These are phyloP conservation scores for Hippolais icterina DNA, from an alignment of 2,113 vertebrate species.

Conservation along the genomic window DNA sequence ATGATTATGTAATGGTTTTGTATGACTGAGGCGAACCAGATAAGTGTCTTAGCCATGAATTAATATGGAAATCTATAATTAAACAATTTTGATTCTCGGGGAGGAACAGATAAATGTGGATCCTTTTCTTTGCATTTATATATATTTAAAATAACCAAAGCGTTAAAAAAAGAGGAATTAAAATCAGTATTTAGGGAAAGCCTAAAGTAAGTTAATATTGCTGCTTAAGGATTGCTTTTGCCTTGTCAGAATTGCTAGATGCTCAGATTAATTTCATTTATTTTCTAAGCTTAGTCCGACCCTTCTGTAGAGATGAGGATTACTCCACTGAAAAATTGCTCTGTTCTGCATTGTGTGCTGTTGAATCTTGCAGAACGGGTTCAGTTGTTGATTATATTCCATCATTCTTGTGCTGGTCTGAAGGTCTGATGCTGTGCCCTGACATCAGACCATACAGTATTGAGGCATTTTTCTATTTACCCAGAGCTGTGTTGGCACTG, in stretches of 20 bases:
- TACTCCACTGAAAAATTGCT: conserved; percentile 24
- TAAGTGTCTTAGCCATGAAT: not conserved
- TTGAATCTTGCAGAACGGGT: not conserved
- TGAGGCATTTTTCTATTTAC: not conserved
- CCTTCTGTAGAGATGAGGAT: not conserved
- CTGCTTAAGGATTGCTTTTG: conserved; percentile 2
- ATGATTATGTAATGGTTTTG: not conserved
- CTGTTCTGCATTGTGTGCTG: not conserved
- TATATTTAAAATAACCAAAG: not conserved
- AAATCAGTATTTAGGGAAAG: not conserved
- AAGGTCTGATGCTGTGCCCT: not conserved
- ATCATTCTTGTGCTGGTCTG: not conserved
- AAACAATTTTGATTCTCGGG: not conserved
- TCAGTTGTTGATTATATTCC: not conserved
- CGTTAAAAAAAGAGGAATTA: not conserved
- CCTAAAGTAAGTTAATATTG: not conserved
- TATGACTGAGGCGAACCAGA: not conserved
- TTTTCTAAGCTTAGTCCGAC: not conserved
- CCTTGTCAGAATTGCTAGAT: not conserved
- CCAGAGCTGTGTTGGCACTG: not conserved
- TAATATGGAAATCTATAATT: not conserved
- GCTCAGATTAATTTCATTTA: conserved; percentile 4
- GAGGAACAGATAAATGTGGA: not conserved
- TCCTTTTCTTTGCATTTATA: not conserved
- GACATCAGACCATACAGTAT: not conserved